These are phyloP conservation scores for Leucopternis melanops DNA, from an alignment of 2,113 vertebrate species.

Conservation along the genomic window DNA sequence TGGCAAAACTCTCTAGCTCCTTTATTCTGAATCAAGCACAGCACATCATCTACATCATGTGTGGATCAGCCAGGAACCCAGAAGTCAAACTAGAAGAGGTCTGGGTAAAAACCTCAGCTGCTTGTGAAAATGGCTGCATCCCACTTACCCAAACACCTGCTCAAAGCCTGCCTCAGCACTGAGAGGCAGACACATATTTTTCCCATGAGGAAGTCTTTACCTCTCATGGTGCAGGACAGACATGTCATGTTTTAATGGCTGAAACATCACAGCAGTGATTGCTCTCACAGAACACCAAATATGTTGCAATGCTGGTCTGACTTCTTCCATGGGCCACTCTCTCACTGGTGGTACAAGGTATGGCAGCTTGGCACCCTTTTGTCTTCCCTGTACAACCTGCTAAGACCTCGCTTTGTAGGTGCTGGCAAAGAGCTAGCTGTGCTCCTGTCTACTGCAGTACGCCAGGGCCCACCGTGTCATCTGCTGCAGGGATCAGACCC, in stretches of 20 bases:
- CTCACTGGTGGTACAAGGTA: background rate
- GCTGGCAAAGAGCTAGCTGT: background rate
- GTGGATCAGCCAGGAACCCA: background rate
- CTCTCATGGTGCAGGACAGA: background rate
- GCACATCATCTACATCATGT: background rate
- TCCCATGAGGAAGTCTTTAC: background rate
- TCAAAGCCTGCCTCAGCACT: background rate
- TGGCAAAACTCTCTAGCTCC: background rate
- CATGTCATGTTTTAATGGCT: background rate
- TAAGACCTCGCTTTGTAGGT: background rate
- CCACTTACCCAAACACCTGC: background rate
- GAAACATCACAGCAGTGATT: background rate
- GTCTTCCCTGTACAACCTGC: background rate
- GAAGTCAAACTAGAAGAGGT: background rate
- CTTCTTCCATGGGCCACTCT: background rate
- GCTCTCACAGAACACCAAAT: background rate
- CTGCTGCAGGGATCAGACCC: background rate
- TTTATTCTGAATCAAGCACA: background rate
- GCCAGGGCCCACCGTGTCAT: fast-evolving
- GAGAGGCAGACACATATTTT: background rate
- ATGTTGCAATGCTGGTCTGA: background rate
- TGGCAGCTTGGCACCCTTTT: background rate
- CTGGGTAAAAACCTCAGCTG: background rate
- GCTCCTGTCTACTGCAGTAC: background rate
- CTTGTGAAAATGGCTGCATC: background rate